These are phyloP conservation scores for Channa argus DNA, from an alignment of 2,113 vertebrate species.

Conservation along the genomic window DNA sequence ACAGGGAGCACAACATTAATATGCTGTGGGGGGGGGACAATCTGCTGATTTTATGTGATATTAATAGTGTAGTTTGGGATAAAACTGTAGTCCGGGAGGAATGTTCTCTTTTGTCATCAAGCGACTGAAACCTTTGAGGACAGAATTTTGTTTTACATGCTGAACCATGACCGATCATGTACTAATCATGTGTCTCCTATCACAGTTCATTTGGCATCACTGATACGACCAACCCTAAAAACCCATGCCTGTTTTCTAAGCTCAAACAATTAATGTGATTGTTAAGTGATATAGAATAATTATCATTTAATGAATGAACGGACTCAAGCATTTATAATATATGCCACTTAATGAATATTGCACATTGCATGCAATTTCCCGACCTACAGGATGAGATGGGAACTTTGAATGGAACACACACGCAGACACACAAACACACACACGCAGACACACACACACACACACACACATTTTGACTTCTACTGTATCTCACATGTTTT, in stretches of 20 bases:
- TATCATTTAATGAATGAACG: conserved; percentile 27
- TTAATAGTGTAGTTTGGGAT: neutral
- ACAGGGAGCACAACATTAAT: neutral
- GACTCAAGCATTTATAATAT: conserved; percentile 62
- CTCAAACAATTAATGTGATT: conserved; percentile 29
- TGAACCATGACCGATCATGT: neutral
- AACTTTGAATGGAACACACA: conserved; percentile 32
- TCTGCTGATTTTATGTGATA: conserved; percentile 17
- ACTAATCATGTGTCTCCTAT: neutral
- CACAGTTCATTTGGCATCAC: neutral
- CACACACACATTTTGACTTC: conserved; percentile 52
- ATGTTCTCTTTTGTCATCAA: neutral
- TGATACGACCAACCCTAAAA: neutral
- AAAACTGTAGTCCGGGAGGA: neutral
- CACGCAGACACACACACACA: conserved; percentile 17
- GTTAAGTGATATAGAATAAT: conserved; percentile 40
- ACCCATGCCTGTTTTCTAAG: conserved; percentile 10
- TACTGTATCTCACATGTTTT: conserved; percentile 12
- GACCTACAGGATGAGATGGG: conserved; percentile 74
- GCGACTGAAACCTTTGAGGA: neutral
- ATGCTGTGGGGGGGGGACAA: neutral
- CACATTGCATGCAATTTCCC: conserved; percentile 82
- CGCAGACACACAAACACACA: conserved; percentile 11
- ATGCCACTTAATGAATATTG: conserved; percentile 75
- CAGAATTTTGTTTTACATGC: neutral